These are phyloP conservation scores for Onychomys arenicola DNA, from an alignment of 2,797 vertebrate species.

Conservation along the genomic window DNA sequence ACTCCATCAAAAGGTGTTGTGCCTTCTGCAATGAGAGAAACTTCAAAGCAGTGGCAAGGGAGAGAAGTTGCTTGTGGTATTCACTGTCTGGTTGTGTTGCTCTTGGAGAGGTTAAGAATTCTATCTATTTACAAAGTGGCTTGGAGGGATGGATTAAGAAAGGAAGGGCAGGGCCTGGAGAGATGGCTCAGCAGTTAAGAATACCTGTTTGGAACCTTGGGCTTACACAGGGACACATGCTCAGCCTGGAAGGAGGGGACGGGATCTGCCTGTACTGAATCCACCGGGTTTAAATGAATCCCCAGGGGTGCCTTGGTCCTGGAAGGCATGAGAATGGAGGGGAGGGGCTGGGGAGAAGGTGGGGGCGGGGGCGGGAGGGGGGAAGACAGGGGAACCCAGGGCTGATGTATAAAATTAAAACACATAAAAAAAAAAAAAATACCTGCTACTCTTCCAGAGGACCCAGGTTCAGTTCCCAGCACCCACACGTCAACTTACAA, in stretches of 20 bases:
- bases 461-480: background rate
- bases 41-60: background rate
- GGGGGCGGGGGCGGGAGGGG: too few species aligned
- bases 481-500: background rate
- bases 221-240: too few species aligned
- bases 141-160: constrained; percentile 83
- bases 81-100: constrained; percentile 79
- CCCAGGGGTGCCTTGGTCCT: too few species aligned
- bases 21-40: background rate
- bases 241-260: too few species aligned
- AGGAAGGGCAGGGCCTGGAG: constrained; percentile 72
- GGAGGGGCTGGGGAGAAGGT: too few species aligned
- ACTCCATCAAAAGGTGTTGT: background rate
- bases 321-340: too few species aligned
- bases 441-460: background rate
- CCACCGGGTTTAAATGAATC: too few species aligned
- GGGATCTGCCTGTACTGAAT: too few species aligned
- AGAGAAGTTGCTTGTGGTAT: constrained; percentile 5
- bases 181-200: background rate
- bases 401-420: too few species aligned
- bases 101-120: constrained; percentile 83
- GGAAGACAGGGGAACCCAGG: too few species aligned
- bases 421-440: too few species aligned
- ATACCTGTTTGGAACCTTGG: too few species aligned
- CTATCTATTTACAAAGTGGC: constrained; percentile 87